Conservation (phyloP, 2,113 vertebrate species). For the Notechis scutatus region DNA sequence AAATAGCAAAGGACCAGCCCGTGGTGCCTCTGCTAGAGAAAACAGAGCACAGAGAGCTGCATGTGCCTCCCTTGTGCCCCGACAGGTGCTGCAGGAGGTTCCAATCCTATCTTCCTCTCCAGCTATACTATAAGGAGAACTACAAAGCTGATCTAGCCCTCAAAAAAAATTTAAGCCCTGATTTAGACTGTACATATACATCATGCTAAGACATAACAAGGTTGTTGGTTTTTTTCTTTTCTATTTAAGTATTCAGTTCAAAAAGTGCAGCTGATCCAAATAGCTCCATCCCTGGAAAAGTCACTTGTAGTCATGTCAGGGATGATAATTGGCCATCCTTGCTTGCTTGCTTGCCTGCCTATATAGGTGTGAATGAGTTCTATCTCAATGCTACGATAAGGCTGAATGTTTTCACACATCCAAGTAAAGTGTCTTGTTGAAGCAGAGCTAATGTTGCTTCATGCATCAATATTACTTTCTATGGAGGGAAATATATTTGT, state of each 20-base stretch:
- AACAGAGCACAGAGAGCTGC: too few species aligned
- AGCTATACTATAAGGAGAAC: too few species aligned
- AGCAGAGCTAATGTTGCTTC: background rate
- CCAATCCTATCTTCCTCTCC: too few species aligned
- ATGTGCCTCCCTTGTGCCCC: too few species aligned
- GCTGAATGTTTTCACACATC: background rate
- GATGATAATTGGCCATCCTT: background rate
- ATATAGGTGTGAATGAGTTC: background rate
- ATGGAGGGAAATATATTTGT: background rate
- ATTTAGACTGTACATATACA: background rate
- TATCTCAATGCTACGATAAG: background rate
- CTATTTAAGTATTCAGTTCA: background rate
- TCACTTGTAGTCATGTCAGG: background rate
- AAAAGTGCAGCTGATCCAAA: background rate
- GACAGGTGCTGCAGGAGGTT: too few species aligned
- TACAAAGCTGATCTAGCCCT: too few species aligned
- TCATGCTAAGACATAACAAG: background rate
- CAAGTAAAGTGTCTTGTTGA: background rate
- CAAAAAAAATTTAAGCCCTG: too few species aligned
- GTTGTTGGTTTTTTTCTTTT: background rate
- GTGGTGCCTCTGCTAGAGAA: too few species aligned
- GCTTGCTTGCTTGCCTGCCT: background rate
- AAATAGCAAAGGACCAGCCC: too few species aligned
- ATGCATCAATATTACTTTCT: background rate
- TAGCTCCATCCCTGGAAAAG: background rate